phyloP scores from a whole-genome alignment of 2,888 invertebrate species.

The Thereva unica region DNA sequence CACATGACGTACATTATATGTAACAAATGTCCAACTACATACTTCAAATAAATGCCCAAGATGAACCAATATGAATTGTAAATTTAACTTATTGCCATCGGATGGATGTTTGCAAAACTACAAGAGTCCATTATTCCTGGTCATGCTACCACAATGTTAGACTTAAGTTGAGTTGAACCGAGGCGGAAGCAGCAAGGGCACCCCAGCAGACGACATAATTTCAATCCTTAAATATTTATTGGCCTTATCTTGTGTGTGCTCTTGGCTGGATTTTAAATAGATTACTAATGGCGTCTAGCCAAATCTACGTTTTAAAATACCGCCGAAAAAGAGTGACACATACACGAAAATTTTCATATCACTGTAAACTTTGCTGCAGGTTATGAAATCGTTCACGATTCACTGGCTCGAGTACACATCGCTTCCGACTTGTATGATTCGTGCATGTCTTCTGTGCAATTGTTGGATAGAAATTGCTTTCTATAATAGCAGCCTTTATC shows the following conservation, averaged over 20 bases:
- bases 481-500: background rate
- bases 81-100: too few relatives aligned
- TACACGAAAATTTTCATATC: conserved; percentile 25
- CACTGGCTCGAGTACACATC: conserved; percentile 20
- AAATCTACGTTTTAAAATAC: conserved; percentile 34
- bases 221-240: conserved; percentile 33
- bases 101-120: too few relatives aligned
- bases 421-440: conserved; percentile 12
- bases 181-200: background rate
- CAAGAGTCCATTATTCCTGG: too few relatives aligned
- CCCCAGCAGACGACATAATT: conserved; percentile 14
- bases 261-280: conserved; percentile 48
- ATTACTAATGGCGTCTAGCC: conserved; percentile 48
- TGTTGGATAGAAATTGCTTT: conserved; percentile 20
- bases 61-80: too few relatives aligned
- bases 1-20: too few relatives aligned
- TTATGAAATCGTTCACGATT: conserved; percentile 28
- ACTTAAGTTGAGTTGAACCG: background rate
- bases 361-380: conserved; percentile 27
- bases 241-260: conserved; percentile 46
- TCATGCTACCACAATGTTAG: too few relatives aligned
- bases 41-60: too few relatives aligned
- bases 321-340: background rate
- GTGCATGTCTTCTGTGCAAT: conserved; percentile 13
- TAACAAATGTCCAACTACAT: too few relatives aligned